A percentile compares a stretch with the other conserved stretches of the same genome.
phyloP scores from a whole-genome alignment of 2,797 vertebrate species.

The Chloroceryle inda region DNA sequence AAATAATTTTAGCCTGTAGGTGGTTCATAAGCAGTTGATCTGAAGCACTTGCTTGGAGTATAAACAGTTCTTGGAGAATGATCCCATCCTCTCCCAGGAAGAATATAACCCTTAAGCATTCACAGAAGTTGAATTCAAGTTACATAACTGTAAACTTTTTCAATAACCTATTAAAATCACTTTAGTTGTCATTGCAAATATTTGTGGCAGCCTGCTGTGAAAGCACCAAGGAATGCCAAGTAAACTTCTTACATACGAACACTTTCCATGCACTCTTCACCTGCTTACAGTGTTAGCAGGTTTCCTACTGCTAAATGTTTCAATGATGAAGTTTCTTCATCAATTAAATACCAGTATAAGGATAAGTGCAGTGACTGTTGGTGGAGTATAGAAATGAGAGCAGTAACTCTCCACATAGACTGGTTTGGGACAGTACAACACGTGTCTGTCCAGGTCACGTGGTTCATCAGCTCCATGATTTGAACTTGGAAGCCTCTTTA shows the following conservation, averaged over 20 bases:
- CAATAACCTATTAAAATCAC: not conserved
- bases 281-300: not conserved
- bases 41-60: not conserved
- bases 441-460: not conserved
- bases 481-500: not conserved
- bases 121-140: not conserved
- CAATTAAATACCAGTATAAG: not conserved
- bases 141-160: not conserved
- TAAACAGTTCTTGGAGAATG: not conserved
- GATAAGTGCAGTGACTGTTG: not conserved
- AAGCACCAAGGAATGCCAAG: not conserved
- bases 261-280: accelerated
- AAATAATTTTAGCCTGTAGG: conserved; percentile 41
- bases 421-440: not conserved
- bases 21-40: conserved; percentile 2
- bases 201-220: not conserved
- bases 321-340: not conserved
- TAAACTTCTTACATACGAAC: not conserved
- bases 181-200: not conserved
- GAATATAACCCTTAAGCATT: not conserved
- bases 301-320: not conserved
- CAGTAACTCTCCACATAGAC: not conserved
- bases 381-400: not conserved
- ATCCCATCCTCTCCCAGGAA: not conserved
- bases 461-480: not conserved